phyloP scores from a whole-genome alignment of 2,888 invertebrate genomes.

The Amiota communis region DNA sequence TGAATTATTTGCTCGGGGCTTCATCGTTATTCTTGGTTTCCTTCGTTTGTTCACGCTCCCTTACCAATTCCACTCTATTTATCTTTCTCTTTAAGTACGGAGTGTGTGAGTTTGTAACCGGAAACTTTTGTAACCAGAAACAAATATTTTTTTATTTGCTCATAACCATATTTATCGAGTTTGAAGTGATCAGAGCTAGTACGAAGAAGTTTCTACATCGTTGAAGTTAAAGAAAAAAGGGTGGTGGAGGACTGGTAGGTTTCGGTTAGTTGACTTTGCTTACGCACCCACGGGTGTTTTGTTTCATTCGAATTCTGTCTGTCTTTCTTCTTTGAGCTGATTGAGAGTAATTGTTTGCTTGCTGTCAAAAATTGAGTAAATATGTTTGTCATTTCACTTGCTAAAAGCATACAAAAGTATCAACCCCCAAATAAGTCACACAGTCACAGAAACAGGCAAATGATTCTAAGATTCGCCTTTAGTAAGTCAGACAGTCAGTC shows the following conservation, averaged over 20 bases:
- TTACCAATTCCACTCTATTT: conserved; percentile 6
- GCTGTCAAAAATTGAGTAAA: conserved; percentile 71
- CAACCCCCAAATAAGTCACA: no score
- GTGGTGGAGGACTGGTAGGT: conserved; percentile 22
- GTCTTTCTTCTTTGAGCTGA: conserved; percentile 41
- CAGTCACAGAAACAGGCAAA: no score
- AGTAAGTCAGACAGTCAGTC: not conserved
- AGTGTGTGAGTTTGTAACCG: conserved; percentile 40
- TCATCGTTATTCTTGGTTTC: no score
- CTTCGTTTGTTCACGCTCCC: not conserved
- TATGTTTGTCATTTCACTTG: conserved; percentile 70
- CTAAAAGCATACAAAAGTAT: conserved; percentile 53
- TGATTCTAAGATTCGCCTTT: no score
- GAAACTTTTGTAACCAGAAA: conserved; percentile 62
- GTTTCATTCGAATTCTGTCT: conserved; percentile 49
- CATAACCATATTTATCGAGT: conserved; percentile 67
- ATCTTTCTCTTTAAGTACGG: conserved; percentile 4
- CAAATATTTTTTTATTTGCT: conserved; percentile 69
- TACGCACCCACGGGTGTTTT: conserved; percentile 63
- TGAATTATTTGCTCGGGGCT: conserved; percentile 54
- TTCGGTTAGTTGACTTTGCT: conserved; percentile 20
- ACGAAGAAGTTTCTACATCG: conserved; percentile 35
- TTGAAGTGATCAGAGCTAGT: conserved; percentile 36
- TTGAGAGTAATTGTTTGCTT: conserved; percentile 58
- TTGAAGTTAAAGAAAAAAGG: conserved; percentile 41